These are phyloP conservation scores for Pseudococcus viburni DNA, from an alignment of 2,888 invertebrate genomes.

Conservation along the genomic window DNA sequence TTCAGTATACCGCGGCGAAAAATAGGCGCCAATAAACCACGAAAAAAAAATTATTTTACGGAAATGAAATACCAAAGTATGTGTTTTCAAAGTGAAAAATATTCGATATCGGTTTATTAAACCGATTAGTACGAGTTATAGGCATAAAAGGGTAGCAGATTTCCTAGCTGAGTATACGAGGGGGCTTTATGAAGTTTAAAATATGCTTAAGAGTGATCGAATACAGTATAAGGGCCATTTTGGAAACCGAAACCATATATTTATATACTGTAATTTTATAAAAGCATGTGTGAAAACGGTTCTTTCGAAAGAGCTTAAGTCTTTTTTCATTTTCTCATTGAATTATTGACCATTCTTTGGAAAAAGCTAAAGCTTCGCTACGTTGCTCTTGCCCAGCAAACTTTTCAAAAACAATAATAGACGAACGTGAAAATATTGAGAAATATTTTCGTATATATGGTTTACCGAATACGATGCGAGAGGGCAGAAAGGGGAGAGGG, in stretches of 20 bases:
- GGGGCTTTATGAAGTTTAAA: neutral
- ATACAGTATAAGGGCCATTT: neutral
- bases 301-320: constrained; percentile 10
- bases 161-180: neutral
- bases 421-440: constrained; percentile 39
- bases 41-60: neutral
- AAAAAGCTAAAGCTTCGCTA: neutral
- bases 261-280: constrained; percentile 20
- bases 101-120: neutral
- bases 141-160: neutral
- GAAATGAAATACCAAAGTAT: neutral
- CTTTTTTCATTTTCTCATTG: constrained; percentile 25
- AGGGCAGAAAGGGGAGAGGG: neutral
- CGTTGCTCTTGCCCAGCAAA: constrained; percentile 2
- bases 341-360: constrained; percentile 29
- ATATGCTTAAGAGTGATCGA: neutral
- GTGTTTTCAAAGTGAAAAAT: neutral
- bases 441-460: constrained; percentile 4
- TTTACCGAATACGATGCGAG: neutral
- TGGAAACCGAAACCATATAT: neutral
- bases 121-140: neutral
- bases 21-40: neutral
- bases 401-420: constrained; percentile 36
- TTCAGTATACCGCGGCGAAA: neutral
- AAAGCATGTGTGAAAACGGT: constrained; percentile 15